phyloP scores from a whole-genome alignment of 2,888 invertebrate species.

The Rutpela maculata region DNA sequence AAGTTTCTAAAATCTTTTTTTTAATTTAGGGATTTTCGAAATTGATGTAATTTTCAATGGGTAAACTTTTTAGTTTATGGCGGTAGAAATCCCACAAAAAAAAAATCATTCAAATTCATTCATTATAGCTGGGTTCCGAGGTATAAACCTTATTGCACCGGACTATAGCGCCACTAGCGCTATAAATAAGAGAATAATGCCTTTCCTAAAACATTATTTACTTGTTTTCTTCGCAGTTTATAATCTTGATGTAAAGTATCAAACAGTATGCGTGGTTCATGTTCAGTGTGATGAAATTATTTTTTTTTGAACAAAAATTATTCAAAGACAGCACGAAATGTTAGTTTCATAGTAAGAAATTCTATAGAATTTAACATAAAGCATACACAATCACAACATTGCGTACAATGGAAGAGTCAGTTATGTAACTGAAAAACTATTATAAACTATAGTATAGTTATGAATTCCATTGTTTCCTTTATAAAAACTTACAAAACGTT shows the following conservation, averaged over 20 bases:
- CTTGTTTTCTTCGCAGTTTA: neutral
- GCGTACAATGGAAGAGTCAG: slow-evolving; percentile 11
- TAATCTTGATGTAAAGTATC: neutral
- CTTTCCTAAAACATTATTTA: neutral
- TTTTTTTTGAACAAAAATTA: neutral
- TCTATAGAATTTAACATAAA: slow-evolving; percentile 5
- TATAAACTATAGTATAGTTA: neutral
- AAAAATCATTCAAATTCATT: too few relatives aligned
- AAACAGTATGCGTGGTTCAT: neutral
- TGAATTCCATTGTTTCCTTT: slow-evolving; percentile 18
- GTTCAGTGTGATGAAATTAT: neutral
- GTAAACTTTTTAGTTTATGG: too few relatives aligned
- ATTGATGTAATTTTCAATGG: too few relatives aligned
- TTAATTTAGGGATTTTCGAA: too few relatives aligned
- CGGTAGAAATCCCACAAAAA: too few relatives aligned
- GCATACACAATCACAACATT: slow-evolving; percentile 22
- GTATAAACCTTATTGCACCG: too few relatives aligned
- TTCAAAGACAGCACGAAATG: neutral
- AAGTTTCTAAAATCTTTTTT: too few relatives aligned
- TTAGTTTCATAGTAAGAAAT: slow-evolving; percentile 1
- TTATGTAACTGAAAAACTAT: slow-evolving; percentile 18
- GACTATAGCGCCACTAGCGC: too few relatives aligned
- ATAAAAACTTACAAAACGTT: slow-evolving; percentile 11
- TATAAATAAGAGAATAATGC: neutral
- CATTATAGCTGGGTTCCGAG: too few relatives aligned